Evolutionary conservation across 2,888 invertebrate species (phyloP).

Genomic region (Meteorus cinctellus): DNA sequence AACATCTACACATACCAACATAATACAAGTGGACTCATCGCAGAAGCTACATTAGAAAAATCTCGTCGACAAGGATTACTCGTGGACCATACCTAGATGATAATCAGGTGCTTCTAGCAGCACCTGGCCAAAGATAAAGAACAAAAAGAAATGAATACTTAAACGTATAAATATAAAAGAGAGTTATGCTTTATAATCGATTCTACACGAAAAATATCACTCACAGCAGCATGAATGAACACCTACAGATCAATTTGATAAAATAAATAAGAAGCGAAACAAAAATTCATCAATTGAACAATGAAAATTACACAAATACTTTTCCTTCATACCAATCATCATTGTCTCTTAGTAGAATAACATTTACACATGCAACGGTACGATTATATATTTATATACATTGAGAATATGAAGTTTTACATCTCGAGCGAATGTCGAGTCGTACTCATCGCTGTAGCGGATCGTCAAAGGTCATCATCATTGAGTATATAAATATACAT

Average conservation of each 20-base stretch:
- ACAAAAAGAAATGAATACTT: neutral
- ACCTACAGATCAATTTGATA: neutral
- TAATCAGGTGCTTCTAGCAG: conserved; percentile 32
- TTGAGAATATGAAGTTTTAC: neutral
- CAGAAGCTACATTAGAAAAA: conserved; percentile 25
- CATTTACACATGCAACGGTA: neutral
- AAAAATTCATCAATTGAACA: conserved; percentile 4
- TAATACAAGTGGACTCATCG: neutral
- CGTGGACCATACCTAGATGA: conserved; percentile 28
- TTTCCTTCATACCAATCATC: conserved; percentile 4
- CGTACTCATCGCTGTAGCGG: conserved; percentile 36
- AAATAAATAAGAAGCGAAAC: neutral
- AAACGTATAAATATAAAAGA: neutral
- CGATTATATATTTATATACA: neutral
- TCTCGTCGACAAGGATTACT: conserved; percentile 20
- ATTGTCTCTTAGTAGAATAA: conserved; percentile 12
- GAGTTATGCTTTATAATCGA: neutral
- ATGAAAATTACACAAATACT: conserved; percentile 23
- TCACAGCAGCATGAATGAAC: neutral
- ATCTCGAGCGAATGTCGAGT: conserved; percentile 38
- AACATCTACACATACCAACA: neutral
- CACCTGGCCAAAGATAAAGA: conserved; percentile 35
- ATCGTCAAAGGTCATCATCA: conserved; percentile 45
- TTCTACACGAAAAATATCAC: conserved; percentile 22
- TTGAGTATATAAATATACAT: conserved; percentile 3